Conservation (phyloP, 2,113 vertebrate species). For the Mesembrinibis cayennensis region DNA sequence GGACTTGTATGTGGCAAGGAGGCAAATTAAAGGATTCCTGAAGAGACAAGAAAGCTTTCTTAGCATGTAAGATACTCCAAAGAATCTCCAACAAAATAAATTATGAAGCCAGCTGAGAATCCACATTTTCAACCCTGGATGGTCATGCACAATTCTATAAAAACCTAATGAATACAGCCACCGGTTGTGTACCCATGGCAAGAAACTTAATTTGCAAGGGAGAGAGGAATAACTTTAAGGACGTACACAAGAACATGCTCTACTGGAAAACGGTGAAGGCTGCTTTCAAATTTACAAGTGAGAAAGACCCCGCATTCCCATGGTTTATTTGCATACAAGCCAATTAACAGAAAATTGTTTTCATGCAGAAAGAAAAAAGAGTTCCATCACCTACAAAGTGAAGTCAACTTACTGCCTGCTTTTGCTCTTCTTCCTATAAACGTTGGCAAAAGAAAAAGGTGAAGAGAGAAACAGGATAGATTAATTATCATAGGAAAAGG, state of each 20-base stretch:
- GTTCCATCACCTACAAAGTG: not conserved
- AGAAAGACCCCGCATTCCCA: not conserved
- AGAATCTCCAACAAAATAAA: not conserved
- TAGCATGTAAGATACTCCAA: not conserved
- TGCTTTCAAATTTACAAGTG: not conserved
- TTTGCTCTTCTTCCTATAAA: slow-evolving; percentile 93
- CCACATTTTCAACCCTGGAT: not conserved
- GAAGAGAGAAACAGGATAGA: slow-evolving; percentile 62
- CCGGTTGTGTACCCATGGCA: not conserved
- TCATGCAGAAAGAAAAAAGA: slow-evolving; percentile 52
- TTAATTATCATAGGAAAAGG: not conserved
- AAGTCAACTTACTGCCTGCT: slow-evolving; percentile 90
- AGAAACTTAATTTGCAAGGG: not conserved
- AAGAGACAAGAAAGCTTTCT: not conserved
- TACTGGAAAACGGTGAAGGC: not conserved
- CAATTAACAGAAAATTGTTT: not conserved
- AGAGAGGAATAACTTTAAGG: not conserved
- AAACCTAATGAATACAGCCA: not conserved
- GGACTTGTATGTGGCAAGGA: not conserved
- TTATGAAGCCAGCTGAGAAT: not conserved
- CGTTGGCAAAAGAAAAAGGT: slow-evolving; percentile 51
- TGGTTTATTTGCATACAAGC: not conserved
- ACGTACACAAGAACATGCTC: not conserved
- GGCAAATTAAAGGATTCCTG: not conserved
- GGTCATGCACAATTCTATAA: not conserved